These are phyloP conservation scores for Alexandromys oeconomus DNA, from an alignment of 2,797 vertebrate genomes.

Conservation along the genomic window DNA sequence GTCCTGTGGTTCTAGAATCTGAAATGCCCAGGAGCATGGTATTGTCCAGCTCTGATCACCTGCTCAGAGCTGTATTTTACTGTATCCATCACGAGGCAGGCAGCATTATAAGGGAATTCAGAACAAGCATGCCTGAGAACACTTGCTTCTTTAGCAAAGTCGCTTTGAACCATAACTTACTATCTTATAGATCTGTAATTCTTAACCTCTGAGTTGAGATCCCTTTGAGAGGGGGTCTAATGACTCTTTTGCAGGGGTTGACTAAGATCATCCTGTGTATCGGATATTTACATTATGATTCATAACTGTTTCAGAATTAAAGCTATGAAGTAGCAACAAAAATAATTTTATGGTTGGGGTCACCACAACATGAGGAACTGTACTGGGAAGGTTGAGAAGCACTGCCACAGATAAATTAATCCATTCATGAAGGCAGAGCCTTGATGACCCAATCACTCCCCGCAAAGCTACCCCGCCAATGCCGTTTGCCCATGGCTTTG, in stretches of 20 bases:
- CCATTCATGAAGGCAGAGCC: neutral
- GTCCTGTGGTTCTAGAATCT: neutral
- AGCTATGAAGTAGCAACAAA: neutral
- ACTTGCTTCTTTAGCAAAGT: neutral
- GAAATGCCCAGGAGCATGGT: neutral
- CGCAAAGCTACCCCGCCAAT: rapidly evolving
- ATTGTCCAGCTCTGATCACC: neutral
- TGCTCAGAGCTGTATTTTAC: neutral
- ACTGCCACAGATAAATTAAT: neutral
- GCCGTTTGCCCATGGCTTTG: no score
- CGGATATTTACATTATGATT: neutral
- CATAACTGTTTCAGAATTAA: neutral
- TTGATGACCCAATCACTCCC: neutral
- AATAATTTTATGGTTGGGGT: neutral
- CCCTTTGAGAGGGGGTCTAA: neutral
- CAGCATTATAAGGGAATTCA: neutral
- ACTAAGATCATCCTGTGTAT: neutral
- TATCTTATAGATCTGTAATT: neutral
- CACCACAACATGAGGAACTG: neutral
- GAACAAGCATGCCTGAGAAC: neutral
- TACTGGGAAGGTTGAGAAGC: neutral
- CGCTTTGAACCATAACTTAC: neutral
- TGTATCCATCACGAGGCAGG: neutral
- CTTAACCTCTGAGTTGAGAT: neutral
- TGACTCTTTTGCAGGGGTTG: neutral